Conservation (phyloP, 2,888 invertebrate species). For the Venusia cambrica region DNA sequence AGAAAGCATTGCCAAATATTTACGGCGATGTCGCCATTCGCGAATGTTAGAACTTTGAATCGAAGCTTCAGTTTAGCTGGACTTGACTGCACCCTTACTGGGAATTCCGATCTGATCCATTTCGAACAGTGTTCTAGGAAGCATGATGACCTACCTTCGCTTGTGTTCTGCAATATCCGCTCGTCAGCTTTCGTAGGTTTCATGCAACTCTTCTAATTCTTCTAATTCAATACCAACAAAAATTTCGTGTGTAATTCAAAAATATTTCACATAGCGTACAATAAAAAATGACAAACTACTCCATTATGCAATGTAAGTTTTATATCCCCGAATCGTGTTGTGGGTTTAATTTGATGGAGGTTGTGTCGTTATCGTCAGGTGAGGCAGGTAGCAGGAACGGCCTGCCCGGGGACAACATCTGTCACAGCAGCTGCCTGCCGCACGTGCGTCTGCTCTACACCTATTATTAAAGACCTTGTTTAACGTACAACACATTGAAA, state of each 20-base stretch:
- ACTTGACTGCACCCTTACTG: slow-evolving; percentile 39
- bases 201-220: slow-evolving; percentile 7
- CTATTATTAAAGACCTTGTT: slow-evolving; percentile 70
- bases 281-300: too few relatives aligned
- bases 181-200: slow-evolving; percentile 20
- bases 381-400: slow-evolving; percentile 52
- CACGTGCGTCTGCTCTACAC: slow-evolving; percentile 74
- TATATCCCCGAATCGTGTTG: slow-evolving; percentile 12
- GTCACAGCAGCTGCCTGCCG: slow-evolving; percentile 73
- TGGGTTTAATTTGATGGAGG: slow-evolving; percentile 17
- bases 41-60: slow-evolving; percentile 44
- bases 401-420: slow-evolving; percentile 58
- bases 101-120: slow-evolving; percentile 33
- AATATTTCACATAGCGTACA: too few relatives aligned
- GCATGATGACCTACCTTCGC: slow-evolving; percentile 24
- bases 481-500: slow-evolving; percentile 52
- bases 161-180: slow-evolving; percentile 26
- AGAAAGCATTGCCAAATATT: slow-evolving; percentile 67
- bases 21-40: slow-evolving; percentile 51
- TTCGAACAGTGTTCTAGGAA: slow-evolving; percentile 32
- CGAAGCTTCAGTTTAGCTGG: slow-evolving; percentile 44
- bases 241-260: too few relatives aligned
- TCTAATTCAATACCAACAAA: not conserved
- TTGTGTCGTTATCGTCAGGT: slow-evolving; percentile 48
- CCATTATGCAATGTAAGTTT: too few relatives aligned